These are phyloP conservation scores for Ctena decussata DNA, from an alignment of 2,888 invertebrate species.

Conservation along the genomic window DNA sequence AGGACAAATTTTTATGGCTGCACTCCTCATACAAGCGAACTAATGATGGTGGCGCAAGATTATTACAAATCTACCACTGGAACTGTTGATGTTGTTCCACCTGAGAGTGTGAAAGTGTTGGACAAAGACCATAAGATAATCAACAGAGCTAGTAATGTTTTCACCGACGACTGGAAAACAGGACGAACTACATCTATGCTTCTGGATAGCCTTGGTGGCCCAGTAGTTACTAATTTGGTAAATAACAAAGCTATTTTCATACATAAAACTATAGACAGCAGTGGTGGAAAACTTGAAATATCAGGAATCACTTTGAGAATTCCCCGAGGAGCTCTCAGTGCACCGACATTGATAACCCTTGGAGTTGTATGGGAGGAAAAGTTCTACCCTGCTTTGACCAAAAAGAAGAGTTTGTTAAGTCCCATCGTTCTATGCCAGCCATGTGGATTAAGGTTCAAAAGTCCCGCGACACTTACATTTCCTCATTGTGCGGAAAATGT, in stretches of 20 bases:
- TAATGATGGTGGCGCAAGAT: constrained; percentile 52
- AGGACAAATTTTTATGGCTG: constrained; percentile 48
- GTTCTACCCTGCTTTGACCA: constrained; percentile 49
- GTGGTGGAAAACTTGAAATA: constrained; percentile 57
- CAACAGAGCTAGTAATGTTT: neutral
- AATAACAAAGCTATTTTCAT: constrained; percentile 64
- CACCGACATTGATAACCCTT: constrained; percentile 49
- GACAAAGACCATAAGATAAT: neutral
- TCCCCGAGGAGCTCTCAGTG: constrained; percentile 58
- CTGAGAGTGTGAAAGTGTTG: constrained; percentile 56
- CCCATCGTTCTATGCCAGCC: constrained; percentile 73
- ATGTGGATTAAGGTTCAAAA: constrained; percentile 50
- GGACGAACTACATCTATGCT: constrained; percentile 64
- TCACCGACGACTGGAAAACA: constrained; percentile 52
- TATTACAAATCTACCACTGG: constrained; percentile 40
- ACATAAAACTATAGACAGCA: constrained; percentile 55
- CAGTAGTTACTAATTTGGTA: neutral
- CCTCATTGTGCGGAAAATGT: constrained; percentile 69
- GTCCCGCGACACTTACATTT: constrained; percentile 65
- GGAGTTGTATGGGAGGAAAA: constrained; percentile 67
- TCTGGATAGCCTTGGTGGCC: neutral
- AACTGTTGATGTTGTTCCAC: constrained; percentile 29
- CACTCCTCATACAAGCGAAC: constrained; percentile 37
- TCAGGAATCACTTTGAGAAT: constrained; percentile 65
- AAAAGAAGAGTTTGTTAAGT: constrained; percentile 60